phyloP scores from a whole-genome alignment of 2,113 vertebrate species.

The Ailurus styani region DNA sequence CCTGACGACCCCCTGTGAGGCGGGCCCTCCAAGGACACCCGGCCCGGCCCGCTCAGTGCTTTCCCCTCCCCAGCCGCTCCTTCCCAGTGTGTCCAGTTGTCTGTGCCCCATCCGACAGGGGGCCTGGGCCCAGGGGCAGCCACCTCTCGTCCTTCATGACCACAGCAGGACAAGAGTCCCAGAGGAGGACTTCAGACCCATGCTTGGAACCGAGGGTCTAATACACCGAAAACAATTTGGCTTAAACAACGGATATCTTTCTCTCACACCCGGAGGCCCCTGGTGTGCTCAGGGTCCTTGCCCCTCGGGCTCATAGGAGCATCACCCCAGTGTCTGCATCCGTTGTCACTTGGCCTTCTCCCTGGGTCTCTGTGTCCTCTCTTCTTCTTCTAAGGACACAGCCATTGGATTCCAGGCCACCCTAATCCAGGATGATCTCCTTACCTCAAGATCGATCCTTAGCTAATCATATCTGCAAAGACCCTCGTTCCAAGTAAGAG shows the following conservation, averaged over 20 bases:
- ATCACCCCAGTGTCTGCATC: too few species aligned
- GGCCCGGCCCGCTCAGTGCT: neutral
- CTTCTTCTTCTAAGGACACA: neutral
- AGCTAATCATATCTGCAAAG: neutral
- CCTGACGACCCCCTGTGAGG: neutral
- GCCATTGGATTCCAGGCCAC: too few species aligned
- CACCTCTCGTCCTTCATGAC: too few species aligned
- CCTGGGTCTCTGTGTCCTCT: neutral
- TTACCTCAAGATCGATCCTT: neutral
- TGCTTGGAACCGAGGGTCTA: neutral
- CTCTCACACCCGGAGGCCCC: neutral
- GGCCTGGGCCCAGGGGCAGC: neutral
- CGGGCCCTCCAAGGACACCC: neutral
- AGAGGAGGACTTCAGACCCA: too few species aligned
- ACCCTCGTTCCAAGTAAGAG: neutral
- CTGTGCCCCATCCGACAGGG: neutral
- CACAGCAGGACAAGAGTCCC: neutral
- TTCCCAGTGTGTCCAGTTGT: neutral
- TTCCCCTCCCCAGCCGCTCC: neutral
- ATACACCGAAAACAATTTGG: neutral
- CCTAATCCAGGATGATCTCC: neutral
- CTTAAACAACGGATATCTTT: neutral
- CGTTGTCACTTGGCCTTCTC: rapidly evolving
- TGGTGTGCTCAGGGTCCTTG: neutral
- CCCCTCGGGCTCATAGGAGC: rapidly evolving